These are phyloP conservation scores for Chalcis sispes DNA, from an alignment of 2,888 invertebrate species.

Conservation along the genomic window DNA sequence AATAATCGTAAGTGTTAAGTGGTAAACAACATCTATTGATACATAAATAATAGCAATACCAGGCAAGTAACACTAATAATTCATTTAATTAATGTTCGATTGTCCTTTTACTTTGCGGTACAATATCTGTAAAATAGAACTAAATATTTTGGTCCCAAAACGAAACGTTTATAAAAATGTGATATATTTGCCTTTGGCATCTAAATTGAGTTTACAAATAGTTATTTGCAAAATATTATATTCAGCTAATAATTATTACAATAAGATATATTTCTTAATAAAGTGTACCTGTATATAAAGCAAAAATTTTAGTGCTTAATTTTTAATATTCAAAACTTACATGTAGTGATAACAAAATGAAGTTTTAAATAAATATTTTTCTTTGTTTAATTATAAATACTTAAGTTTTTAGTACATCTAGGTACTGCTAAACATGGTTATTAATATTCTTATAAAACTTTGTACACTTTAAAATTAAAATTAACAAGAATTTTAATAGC, in stretches of 20 bases:
- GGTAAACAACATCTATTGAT: constrained; percentile 50
- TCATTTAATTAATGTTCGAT: constrained; percentile 56
- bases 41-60: constrained; percentile 57
- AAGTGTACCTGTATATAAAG: constrained; percentile 40
- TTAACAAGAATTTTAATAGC: constrained; percentile 43
- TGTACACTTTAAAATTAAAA: constrained; percentile 49
- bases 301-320: constrained; percentile 45
- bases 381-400: constrained; percentile 27
- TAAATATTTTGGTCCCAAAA: constrained; percentile 55
- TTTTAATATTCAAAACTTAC: constrained; percentile 44
- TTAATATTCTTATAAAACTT: constrained; percentile 31
- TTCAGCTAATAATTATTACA: constrained; percentile 57
- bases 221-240: constrained; percentile 49
- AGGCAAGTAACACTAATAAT: constrained; percentile 60
- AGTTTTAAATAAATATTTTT: constrained; percentile 31
- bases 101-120: constrained; percentile 44
- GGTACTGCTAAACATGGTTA: constrained; percentile 25
- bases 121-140: constrained; percentile 32
- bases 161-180: constrained; percentile 39
- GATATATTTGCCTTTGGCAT: constrained; percentile 48
- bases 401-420: constrained; percentile 23
- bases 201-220: constrained; percentile 50
- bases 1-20: too few species aligned
- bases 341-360: constrained; percentile 33
- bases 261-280: constrained; percentile 51